phyloP scores from a whole-genome alignment of 2,797 vertebrate species.

The Silurus aristotelis region DNA sequence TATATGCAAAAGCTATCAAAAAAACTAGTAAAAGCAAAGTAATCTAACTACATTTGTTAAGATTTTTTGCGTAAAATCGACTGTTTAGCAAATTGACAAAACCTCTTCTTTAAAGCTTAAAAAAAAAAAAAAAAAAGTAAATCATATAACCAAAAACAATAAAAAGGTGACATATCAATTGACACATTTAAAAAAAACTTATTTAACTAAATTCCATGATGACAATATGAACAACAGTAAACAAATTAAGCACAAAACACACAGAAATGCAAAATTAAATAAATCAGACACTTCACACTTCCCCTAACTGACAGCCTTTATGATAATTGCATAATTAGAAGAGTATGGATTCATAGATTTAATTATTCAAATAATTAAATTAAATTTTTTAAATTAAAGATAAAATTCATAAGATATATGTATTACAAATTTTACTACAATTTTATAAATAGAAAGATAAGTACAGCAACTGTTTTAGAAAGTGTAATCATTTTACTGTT shows the following conservation, averaged over 20 bases:
- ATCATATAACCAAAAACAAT: neutral
- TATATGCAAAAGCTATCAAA: too few relatives aligned
- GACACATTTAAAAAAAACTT: neutral
- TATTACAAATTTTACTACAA: too few relatives aligned
- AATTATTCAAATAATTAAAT: too few relatives aligned
- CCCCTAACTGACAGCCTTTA: neutral
- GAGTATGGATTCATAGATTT: neutral
- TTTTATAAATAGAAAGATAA: too few relatives aligned
- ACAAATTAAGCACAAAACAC: neutral
- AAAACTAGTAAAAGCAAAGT: neutral
- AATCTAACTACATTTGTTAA: neutral
- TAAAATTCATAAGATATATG: too few relatives aligned
- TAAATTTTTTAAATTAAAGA: too few relatives aligned
- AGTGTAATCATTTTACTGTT: too few relatives aligned
- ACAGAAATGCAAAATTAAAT: neutral
- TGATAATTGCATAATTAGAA: neutral
- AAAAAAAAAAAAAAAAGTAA: neutral
- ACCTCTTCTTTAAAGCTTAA: slow-evolving; percentile 9
- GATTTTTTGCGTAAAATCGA: neutral
- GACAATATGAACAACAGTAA: neutral
- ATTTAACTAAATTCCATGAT: neutral
- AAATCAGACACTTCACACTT: slow-evolving; percentile 11
- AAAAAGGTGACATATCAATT: neutral
- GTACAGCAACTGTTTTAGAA: too few relatives aligned
- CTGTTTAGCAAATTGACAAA: neutral